Evolutionary conservation across 2,113 vertebrate species (phyloP), one percentile per base, ranked within the genome.

Genomic region (Clupea harengus): DNA sequence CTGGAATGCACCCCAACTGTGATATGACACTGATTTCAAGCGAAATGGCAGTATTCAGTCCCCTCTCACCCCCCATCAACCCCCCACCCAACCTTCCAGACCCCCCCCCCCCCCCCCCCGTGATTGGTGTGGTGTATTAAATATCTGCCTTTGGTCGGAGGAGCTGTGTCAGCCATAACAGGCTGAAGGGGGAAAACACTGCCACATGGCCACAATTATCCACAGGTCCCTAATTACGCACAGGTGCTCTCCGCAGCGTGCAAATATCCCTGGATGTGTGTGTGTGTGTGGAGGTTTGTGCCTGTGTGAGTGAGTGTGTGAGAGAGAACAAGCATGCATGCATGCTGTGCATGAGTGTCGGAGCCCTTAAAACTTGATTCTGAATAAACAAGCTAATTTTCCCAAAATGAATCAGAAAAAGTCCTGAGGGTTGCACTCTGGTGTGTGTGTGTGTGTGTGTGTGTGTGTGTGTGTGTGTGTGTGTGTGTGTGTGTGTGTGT

Each of bases 311-410:
- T 64, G 57, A n/a, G 22, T 64, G 20, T n/a, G n/a, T 72, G 64
- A 28, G 64, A 13, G 64, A 11, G 64, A 72, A 25, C 8, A 25
- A 15, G 64, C 64, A 6, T 72, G 72, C 39, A 78, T 78, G 72
- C 72, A 78, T 78, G 25, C 72, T 39, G 72, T 78, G 72, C 32
- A 39, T 32, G 32, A 39, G 60, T 60, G 60, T 32, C 25, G 47
- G 25, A 52, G 84, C 64, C 87, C 84, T 82, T 82, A 28, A 81
- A 81, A 78, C 72, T 25, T 83, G 84, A 85, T 85, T 88, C 82
- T 83, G 87, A 85, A 86, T 90, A 90, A 89, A 91, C 89, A 90
- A 78, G 46, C n/a, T 86, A 87, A 72, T 86, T 88, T 87, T 88
- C 47, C 85, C 85, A 11, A 39, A 78, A 78, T 78, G 11, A 78